A percentile compares a stretch with the other conserved stretches of the same genome.
These are phyloP conservation scores for Panagrolaimus sp. DNA, from an alignment of 1,140 invertebrate species.

Conservation along the genomic window DNA sequence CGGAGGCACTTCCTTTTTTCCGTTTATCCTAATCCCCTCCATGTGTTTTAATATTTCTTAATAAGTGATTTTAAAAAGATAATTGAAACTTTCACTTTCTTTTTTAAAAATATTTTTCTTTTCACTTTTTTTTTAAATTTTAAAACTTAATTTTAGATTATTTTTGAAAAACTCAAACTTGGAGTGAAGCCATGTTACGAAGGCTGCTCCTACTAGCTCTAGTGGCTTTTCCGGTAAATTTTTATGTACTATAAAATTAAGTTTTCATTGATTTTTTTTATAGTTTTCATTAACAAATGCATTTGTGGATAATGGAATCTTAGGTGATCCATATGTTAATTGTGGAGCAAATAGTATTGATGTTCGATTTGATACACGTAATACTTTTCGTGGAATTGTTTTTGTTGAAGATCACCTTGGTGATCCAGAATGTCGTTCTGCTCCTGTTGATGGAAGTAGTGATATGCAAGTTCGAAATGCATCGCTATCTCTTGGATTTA, in stretches of 20 bases:
- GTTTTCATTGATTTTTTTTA: too few species aligned
- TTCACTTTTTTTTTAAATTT: too few species aligned
- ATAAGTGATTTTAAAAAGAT: too few species aligned
- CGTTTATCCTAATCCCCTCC: too few species aligned
- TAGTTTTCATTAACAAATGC: conserved; percentile 9
- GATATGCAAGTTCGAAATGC: conserved; percentile 35
- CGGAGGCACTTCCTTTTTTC: too few species aligned
- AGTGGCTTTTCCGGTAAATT: neutral
- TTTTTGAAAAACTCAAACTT: too few species aligned
- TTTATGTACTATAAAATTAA: neutral
- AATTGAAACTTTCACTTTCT: too few species aligned
- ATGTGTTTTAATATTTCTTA: too few species aligned
- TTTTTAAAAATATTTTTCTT: too few species aligned
- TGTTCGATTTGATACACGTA: conserved; percentile 53
- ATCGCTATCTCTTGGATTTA: conserved; percentile 47
- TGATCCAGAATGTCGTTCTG: conserved; percentile 48
- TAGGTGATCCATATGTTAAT: conserved; percentile 52
- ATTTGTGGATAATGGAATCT: conserved; percentile 41
- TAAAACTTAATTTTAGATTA: too few species aligned
- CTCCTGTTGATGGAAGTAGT: conserved; percentile 33
- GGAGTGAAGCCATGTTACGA: neutral
- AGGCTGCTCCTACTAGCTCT: neutral
- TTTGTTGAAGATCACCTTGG: conserved; percentile 53
- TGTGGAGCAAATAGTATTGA: conserved; percentile 54
- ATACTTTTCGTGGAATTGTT: conserved; percentile 49